Base-by-base conservation (phyloP, 2,888 invertebrate genomes). In the Eupithecia vulgata region DNA sequence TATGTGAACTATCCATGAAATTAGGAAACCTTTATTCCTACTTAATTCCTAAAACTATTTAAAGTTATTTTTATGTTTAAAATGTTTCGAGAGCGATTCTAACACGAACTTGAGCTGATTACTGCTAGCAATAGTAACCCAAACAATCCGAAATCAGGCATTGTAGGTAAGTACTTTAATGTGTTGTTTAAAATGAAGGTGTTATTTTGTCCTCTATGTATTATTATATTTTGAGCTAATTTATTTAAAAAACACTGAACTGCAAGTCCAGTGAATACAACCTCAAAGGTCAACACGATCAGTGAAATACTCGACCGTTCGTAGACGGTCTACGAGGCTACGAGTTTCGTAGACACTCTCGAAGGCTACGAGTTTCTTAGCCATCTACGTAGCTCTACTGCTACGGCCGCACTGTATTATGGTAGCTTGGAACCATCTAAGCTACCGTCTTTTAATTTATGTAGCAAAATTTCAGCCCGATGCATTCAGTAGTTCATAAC, bases 331-430 rank as follows among this genome's bases (percentile, higher is more conserved):
- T 65, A 65, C 37, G 64, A 64, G 13, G 17, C 52, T 48, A 48
- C 52, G 52, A 52, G 52, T 52, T 52, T 52, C 48, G 48, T 70
- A 70, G 73, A 72, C 40, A 35, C 30, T 67, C 67, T 73, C 62
- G 68, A 71, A 61, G 21, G n/a, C 52, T 21, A 52, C 21, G 5
- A 12, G 12, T 52, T 52, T 52, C 57, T 21, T 25, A 57, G 25
- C 25, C 25, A 1, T 57, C 5, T 21, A 45, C 25, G 25, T 57
- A 57, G 25, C 25, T 57, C 10, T 12, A 12, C 4, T 21, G 52
- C n/a, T 10, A 12, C 10, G 5, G 57, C 25, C 21, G 25, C 12
- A 52, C 40, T 40, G 40, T 13, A 40, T 13, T 17, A 45, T 45
- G 30, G 30, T 30, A 30, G 30, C 30, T 30, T 4, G 30, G 30